Conservation (phyloP, 30 jellyfish, hydroid and myxozoan genomes). For the Calvadosia cruxmelitensis region DNA sequence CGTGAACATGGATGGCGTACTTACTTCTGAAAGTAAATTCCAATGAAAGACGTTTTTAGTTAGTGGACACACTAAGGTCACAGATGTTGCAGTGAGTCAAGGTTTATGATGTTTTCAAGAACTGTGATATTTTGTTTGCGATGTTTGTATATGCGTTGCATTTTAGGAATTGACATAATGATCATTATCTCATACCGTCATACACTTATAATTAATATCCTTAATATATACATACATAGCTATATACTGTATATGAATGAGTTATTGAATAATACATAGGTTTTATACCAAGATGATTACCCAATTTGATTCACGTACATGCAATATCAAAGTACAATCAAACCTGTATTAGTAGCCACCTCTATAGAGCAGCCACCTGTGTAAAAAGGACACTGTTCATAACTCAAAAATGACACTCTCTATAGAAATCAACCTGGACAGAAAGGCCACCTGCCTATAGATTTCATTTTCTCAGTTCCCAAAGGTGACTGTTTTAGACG, state of each 20-base stretch:
- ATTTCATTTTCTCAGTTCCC: neutral
- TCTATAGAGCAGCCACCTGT: conserved; percentile 1
- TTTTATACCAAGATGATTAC: neutral
- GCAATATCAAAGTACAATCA: neutral
- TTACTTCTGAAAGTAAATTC: too few species aligned
- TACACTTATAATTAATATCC: too few species aligned
- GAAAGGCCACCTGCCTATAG: neutral
- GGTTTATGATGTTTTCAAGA: too few species aligned
- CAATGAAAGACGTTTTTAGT: neutral
- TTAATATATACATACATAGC: too few species aligned
- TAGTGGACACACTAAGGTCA: neutral
- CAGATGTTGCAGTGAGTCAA: too few species aligned
- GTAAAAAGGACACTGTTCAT: neutral
- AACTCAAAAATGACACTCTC: neutral
- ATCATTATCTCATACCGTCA: too few species aligned
- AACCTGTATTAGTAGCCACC: neutral
- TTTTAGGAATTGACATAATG: too few species aligned
- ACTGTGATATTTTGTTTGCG: too few species aligned
- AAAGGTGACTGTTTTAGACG: neutral
- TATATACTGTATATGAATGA: too few species aligned
- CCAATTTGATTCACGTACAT: neutral
- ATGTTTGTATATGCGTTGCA: too few species aligned
- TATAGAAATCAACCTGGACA: neutral
- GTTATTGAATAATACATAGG: too few species aligned
- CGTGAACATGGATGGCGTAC: too few species aligned